Evolutionary conservation across 2,797 vertebrate species (phyloP).

Genomic region (Rhinoraja longicauda): DNA sequence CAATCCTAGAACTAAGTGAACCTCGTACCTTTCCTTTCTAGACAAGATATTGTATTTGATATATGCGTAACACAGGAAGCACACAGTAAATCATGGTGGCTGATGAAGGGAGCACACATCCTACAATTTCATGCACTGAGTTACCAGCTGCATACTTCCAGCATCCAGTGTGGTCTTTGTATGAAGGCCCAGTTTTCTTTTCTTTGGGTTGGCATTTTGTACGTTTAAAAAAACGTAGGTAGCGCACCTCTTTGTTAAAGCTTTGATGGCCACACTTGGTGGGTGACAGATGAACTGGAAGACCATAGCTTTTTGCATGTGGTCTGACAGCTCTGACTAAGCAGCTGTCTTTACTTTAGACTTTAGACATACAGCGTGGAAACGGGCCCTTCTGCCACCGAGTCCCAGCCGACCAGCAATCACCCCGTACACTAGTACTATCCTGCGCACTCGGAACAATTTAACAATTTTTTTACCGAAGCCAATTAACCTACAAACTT

Average conservation of each 20-base stretch:
- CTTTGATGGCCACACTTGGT: too few relatives aligned
- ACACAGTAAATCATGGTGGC: neutral
- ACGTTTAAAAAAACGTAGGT: too few relatives aligned
- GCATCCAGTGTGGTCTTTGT: neutral
- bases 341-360: neutral
- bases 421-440: too few relatives aligned
- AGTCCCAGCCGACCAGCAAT: too few relatives aligned
- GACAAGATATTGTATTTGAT: neutral
- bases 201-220: neutral
- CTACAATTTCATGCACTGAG: neutral
- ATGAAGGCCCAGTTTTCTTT: neutral
- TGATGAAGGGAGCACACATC: neutral
- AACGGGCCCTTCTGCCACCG: too few relatives aligned
- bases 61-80: neutral
- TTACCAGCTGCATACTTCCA: neutral
- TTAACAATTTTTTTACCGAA: too few relatives aligned
- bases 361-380: too few relatives aligned
- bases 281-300: neutral
- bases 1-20: neutral
- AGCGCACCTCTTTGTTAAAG: too few relatives aligned
- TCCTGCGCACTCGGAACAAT: too few relatives aligned
- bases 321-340: neutral
- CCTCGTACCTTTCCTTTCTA: neutral
- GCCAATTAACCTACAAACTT: too few relatives aligned
- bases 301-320: neutral